Conservation (phyloP, 53 echinoderm and acorn worm genomes). For the Stichopus horrens region DNA sequence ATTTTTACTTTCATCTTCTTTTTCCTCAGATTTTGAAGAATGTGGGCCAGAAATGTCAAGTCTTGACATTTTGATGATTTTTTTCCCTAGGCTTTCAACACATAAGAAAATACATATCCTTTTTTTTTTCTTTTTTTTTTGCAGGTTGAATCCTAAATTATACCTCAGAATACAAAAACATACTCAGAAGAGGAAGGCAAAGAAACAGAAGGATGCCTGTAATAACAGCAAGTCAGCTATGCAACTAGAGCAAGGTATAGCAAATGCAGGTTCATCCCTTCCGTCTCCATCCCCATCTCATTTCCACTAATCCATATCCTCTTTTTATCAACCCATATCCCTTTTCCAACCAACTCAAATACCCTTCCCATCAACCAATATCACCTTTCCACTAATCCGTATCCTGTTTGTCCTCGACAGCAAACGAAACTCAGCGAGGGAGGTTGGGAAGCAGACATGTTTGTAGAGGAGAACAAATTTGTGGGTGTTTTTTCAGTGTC, state of each 20-base stretch:
- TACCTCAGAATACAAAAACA: slow-evolving; percentile 54
- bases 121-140: slow-evolving; percentile 10
- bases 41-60: background rate
- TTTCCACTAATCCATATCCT: background rate
- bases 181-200: slow-evolving; percentile 63
- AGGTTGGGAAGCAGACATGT: too few relatives aligned
- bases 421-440: too few relatives aligned
- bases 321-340: too few relatives aligned
- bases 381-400: too few relatives aligned
- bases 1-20: too few relatives aligned
- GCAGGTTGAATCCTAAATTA: slow-evolving; percentile 88
- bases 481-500: too few relatives aligned
- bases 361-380: too few relatives aligned
- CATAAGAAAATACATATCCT: background rate
- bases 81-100: background rate
- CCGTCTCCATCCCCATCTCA: background rate
- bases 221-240: slow-evolving; percentile 76
- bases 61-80: background rate
- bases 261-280: background rate
- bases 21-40: background rate
- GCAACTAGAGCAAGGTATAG: slow-evolving; percentile 85
- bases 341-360: too few relatives aligned
- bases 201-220: slow-evolving; percentile 66
- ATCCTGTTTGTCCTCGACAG: too few relatives aligned
- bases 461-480: too few relatives aligned